Percentiles rank a stretch among this genome's conserved stretches.
These are phyloP conservation scores for Cataglyphis albicans DNA, from an alignment of 2,888 invertebrate genomes.

Conservation along the genomic window DNA sequence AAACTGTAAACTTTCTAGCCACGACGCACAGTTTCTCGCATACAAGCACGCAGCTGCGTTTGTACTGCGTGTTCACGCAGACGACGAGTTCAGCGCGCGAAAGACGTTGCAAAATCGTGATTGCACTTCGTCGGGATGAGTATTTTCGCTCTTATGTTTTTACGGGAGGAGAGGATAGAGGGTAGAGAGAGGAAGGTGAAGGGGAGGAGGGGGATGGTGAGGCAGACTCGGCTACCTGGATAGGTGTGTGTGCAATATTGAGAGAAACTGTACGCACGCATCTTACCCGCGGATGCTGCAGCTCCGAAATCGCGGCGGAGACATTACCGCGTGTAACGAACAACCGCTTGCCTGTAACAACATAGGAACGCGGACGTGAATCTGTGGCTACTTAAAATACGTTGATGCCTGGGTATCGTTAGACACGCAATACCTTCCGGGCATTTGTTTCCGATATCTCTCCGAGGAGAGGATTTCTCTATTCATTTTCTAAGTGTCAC, in stretches of 20 bases:
- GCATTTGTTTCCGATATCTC: conserved; percentile 35
- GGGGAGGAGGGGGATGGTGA: not conserved
- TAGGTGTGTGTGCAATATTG: not conserved
- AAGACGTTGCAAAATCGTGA: conserved; percentile 38
- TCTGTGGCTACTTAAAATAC: conserved; percentile 15
- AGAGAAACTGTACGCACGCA: conserved; percentile 26
- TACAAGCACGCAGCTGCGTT: conserved; percentile 3
- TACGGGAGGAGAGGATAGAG: not conserved
- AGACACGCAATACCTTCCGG: conserved; percentile 16
- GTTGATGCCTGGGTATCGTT: conserved; percentile 5
- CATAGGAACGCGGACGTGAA: conserved; percentile 28
- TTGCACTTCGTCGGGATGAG: conserved; percentile 35
- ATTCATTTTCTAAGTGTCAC: not conserved
- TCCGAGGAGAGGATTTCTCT: not conserved
- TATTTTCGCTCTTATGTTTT: conserved; percentile 32
- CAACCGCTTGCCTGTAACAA: not conserved
- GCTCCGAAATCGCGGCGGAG: conserved; percentile 32
- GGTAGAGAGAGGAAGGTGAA: no score
- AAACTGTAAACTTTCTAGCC: conserved; percentile 43
- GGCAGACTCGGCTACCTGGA: not conserved
- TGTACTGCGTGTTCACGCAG: not conserved
- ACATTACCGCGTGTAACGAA: conserved; percentile 42
- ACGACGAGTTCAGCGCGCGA: not conserved
- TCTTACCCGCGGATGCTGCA: conserved; percentile 26
- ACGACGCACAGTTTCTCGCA: conserved; percentile 20